Conservation (phyloP, 1,140 invertebrate species). For the Drosophila orena region DNA sequence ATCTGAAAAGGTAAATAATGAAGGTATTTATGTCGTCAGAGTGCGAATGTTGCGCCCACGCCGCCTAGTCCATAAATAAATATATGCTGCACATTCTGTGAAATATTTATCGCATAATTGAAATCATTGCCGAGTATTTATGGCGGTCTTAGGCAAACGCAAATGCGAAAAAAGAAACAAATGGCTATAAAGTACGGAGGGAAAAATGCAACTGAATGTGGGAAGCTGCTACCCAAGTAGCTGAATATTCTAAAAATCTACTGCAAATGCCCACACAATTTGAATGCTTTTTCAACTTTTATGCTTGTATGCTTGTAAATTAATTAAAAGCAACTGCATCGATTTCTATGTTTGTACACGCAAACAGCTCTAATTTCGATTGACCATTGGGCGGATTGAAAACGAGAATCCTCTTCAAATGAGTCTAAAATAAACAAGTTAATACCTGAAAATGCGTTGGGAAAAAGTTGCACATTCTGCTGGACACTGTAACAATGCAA, state of each 20-base stretch:
- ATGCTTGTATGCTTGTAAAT: constrained; percentile 2
- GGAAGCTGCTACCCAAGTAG: neutral
- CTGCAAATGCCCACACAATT: constrained; percentile 23
- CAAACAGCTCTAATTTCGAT: constrained; percentile 9
- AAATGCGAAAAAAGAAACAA: constrained; percentile 24
- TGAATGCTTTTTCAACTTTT: constrained; percentile 1
- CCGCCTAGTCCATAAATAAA: constrained; percentile 55
- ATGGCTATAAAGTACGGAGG: constrained; percentile 14
- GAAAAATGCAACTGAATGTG: constrained; percentile 7
- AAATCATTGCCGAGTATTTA: constrained; percentile 69
- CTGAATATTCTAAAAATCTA: constrained; percentile 19
- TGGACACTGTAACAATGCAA: constrained; percentile 42
- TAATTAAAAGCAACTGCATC: constrained; percentile 17
- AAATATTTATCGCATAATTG: constrained; percentile 77
- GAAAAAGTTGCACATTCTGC: constrained; percentile 5
- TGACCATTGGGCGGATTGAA: constrained; percentile 12
- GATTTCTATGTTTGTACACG: neutral
- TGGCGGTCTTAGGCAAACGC: constrained; percentile 26
- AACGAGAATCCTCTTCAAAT: constrained; percentile 29
- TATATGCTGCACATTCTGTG: constrained; percentile 31
- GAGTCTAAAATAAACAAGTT: constrained; percentile 26
- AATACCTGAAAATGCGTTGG: constrained; percentile 3
- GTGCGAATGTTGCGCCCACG: constrained; percentile 12
- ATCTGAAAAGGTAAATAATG: constrained; percentile 75
- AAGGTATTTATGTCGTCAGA: constrained; percentile 62